These are phyloP conservation scores for Platysternon megacephalum DNA, from an alignment of 2,113 vertebrate genomes.

Conservation along the genomic window DNA sequence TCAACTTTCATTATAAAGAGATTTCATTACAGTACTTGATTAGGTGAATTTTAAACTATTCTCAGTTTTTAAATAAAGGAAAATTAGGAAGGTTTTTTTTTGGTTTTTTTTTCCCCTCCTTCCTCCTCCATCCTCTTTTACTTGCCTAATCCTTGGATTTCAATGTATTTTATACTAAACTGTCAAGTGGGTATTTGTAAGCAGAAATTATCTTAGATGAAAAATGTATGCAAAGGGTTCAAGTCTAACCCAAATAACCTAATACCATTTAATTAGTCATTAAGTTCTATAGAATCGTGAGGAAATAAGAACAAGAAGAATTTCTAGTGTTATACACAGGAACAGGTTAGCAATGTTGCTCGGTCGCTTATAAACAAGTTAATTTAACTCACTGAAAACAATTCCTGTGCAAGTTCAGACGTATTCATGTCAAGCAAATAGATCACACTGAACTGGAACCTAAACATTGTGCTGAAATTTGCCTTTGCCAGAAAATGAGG, in stretches of 20 bases:
- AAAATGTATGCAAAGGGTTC: accelerated
- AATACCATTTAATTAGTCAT: not conserved
- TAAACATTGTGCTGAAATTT: not conserved
- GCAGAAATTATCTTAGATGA: not conserved
- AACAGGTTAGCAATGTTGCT: not conserved
- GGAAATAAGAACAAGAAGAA: slow-evolving; percentile 5
- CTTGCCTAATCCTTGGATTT: not conserved
- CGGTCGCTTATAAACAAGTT: slow-evolving; percentile 1
- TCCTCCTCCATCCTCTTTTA: not conserved
- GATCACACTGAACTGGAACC: not conserved
- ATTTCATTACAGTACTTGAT: no score
- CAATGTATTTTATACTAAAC: not conserved
- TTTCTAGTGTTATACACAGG: slow-evolving; percentile 9
- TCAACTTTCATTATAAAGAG: no score
- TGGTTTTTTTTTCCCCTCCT: no score
- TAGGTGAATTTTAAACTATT: not conserved
- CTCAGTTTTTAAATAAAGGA: not conserved
- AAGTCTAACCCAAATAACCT: not conserved
- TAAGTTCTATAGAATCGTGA: not conserved
- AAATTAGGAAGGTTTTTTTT: not conserved
- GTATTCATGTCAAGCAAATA: slow-evolving; percentile 16
- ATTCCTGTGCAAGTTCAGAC: slow-evolving; percentile 6
- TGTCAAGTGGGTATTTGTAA: not conserved
- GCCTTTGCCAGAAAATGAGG: not conserved
- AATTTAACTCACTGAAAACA: slow-evolving; percentile 5